Percentiles rank a stretch among this genome's conserved stretches.
These are phyloP conservation scores for Pandemis corylana DNA, from an alignment of 2,888 invertebrate species.

Conservation along the genomic window DNA sequence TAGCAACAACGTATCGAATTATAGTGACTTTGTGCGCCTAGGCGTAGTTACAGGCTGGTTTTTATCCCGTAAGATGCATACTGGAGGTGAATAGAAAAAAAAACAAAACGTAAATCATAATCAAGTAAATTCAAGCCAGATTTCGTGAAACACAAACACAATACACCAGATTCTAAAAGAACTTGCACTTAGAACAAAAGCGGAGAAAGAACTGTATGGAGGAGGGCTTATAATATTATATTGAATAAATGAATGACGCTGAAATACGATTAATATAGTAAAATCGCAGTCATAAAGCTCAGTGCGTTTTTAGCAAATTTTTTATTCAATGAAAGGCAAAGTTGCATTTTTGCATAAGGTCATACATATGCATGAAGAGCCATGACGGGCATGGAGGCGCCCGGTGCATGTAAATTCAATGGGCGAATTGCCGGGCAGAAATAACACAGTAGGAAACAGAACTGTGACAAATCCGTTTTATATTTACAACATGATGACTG, in stretches of 20 bases:
- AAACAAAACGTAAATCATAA: neutral
- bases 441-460: slow-evolving; percentile 68
- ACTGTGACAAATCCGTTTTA: slow-evolving; percentile 66
- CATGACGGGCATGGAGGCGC: slow-evolving; percentile 63
- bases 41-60: neutral
- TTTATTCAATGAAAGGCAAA: slow-evolving; percentile 71
- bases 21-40: too few species aligned
- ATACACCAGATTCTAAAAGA: neutral
- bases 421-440: slow-evolving; percentile 66
- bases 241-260: neutral
- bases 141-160: too few species aligned
- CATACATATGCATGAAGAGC: slow-evolving; percentile 77
- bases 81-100: neutral
- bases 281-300: slow-evolving; percentile 29
- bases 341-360: slow-evolving; percentile 75
- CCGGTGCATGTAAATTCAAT: slow-evolving; percentile 74
- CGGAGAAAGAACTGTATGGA: too few species aligned
- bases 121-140: too few species aligned
- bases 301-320: slow-evolving; percentile 59
- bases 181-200: neutral
- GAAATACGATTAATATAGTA: neutral
- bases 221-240: neutral
- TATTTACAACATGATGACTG: slow-evolving; percentile 48
- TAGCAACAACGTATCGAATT: neutral
- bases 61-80: neutral